phyloP scores from a whole-genome alignment of 2,888 invertebrate genomes.

The Amiota communis region DNA sequence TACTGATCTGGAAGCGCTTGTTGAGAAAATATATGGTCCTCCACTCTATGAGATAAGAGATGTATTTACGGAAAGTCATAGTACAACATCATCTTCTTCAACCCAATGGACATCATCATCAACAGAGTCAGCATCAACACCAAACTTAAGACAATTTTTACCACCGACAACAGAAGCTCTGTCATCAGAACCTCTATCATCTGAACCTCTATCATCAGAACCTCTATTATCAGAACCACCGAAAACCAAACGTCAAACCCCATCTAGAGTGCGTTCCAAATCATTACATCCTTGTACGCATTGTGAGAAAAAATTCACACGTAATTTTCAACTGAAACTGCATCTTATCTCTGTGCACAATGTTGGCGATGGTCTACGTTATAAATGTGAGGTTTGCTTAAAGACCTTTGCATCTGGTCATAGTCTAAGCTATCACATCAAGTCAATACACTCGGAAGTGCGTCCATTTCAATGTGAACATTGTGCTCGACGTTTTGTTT shows the following conservation, averaged over 20 bases:
- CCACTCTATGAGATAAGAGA: background rate
- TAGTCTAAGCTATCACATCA: slow-evolving; percentile 63
- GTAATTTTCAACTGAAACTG: slow-evolving; percentile 63
- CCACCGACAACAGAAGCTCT: background rate
- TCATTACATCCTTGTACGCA: slow-evolving; percentile 55
- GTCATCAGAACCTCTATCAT: background rate
- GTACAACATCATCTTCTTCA: background rate
- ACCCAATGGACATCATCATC: background rate
- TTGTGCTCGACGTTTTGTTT: slow-evolving; percentile 60
- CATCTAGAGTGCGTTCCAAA: slow-evolving; percentile 38
- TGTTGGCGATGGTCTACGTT: slow-evolving; percentile 59
- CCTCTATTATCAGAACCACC: background rate
- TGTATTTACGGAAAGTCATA: background rate
- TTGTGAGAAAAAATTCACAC: slow-evolving; percentile 67
- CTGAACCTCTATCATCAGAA: background rate
- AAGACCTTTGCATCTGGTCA: slow-evolving; percentile 66
- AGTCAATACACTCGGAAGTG: slow-evolving; percentile 62
- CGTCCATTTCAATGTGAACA: slow-evolving; percentile 59
- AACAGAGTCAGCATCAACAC: slow-evolving; percentile 1
- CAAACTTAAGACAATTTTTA: background rate
- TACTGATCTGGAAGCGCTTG: background rate
- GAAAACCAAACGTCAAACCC: background rate
- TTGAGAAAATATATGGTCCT: background rate
- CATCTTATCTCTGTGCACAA: slow-evolving; percentile 65
- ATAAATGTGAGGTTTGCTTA: slow-evolving; percentile 57